Conservation (phyloP, 2,888 invertebrate genomes). For the Diloba caeruleocephala region DNA sequence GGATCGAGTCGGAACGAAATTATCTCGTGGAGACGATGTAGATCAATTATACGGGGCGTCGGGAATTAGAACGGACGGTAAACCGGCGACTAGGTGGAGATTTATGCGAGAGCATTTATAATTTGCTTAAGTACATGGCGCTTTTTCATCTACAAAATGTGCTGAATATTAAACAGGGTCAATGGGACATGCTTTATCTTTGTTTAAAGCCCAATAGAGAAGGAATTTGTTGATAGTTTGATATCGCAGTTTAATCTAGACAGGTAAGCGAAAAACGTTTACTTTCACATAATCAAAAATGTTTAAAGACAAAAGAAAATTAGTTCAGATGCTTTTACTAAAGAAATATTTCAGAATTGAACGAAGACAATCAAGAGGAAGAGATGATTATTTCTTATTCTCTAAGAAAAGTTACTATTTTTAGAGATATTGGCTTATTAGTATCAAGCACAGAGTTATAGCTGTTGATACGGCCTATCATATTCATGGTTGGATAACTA, state of each 20-base stretch:
- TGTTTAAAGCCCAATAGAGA: no score
- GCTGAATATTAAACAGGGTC: conserved; percentile 15
- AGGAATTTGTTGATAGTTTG: no score
- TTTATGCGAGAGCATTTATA: conserved; percentile 63
- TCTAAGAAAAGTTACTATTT: neutral
- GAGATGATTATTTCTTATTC: neutral
- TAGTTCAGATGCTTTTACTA: no score
- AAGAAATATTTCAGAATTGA: no score
- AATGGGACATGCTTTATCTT: conserved; percentile 8
- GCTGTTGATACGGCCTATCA: neutral
- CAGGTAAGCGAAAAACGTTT: no score
- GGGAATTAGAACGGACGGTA: conserved; percentile 65
- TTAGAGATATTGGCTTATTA: neutral
- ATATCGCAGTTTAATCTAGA: no score
- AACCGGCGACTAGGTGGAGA: conserved; percentile 67
- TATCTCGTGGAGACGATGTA: conserved; percentile 67
- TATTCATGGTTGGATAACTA: conserved; percentile 10
- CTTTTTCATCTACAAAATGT: conserved; percentile 19
- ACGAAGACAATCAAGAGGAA: no score
- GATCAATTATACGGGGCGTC: conserved; percentile 70
- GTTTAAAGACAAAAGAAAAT: no score
- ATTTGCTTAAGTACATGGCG: conserved; percentile 48
- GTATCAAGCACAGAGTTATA: neutral
- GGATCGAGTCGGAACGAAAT: conserved; percentile 68
- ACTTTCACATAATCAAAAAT: no score